Evolutionary conservation across 2,797 vertebrate genomes (phyloP).

Genomic region (Cossypha dichroa): DNA sequence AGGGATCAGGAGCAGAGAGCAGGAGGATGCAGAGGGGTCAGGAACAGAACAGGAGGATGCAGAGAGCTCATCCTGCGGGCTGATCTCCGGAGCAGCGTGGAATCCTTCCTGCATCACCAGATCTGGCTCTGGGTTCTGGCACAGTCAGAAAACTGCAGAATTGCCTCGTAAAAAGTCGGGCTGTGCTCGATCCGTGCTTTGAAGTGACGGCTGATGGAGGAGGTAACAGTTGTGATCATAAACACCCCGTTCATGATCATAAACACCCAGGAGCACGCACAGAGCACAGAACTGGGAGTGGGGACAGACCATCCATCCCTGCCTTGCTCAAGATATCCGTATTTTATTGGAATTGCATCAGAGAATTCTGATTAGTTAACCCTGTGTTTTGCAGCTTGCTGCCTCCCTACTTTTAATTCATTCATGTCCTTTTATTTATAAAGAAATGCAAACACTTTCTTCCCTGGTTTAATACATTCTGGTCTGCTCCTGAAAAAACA

Average conservation of each 20-base stretch:
- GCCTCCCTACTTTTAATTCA: not conserved
- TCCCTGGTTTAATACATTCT: not conserved
- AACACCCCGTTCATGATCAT: fast-evolving
- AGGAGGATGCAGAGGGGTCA: too few species aligned
- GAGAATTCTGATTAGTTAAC: not conserved
- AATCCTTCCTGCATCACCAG: too few species aligned
- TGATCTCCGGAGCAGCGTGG: too few species aligned
- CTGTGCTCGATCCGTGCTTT: not conserved
- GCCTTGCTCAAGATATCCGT: fast-evolving
- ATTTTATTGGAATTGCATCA: not conserved
- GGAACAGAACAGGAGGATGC: too few species aligned
- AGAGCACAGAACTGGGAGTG: not conserved
- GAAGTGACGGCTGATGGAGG: not conserved
- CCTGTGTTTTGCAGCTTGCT: not conserved
- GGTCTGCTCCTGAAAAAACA: not conserved
- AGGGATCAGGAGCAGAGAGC: too few species aligned
- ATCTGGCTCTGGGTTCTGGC: not conserved
- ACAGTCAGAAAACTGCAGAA: not conserved
- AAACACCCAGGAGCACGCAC: fast-evolving
- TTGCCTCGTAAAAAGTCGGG: not conserved
- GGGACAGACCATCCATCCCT: not conserved
- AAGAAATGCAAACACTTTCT: not conserved
- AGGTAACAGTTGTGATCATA: not conserved
- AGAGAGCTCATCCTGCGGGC: too few species aligned
- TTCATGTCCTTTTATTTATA: not conserved